Evolutionary conservation across 2,888 invertebrate species (phyloP).

Genomic region (Cataglyphis cursor): DNA sequence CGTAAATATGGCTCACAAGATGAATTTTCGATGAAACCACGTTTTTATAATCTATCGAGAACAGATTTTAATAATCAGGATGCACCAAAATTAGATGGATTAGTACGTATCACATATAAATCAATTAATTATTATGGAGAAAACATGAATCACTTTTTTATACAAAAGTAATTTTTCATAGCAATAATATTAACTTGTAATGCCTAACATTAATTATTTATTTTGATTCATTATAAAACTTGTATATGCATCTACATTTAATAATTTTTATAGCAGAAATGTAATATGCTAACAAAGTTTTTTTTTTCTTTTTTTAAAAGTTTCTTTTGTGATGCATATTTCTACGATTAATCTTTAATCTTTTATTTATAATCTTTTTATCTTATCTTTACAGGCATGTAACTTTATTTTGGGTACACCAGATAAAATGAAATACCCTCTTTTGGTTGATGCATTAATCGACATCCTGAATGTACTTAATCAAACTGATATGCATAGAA

Average conservation of each 20-base stretch:
- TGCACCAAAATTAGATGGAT: constrained; percentile 96
- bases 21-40: constrained; percentile 93
- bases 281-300: constrained; percentile 2
- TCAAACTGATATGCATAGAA: constrained; percentile 87
- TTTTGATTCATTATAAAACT: not conserved
- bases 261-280: constrained; percentile 3
- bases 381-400: constrained; percentile 90
- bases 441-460: constrained; percentile 94
- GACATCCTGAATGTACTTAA: constrained; percentile 94
- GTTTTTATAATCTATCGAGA: constrained; percentile 96
- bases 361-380: not conserved
- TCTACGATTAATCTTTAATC: not conserved
- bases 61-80: constrained; percentile 93
- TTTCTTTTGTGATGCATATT: not conserved
- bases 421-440: constrained; percentile 95
- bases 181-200: not conserved
- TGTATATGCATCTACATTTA: not conserved
- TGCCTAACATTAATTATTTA: not conserved
- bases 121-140: constrained; percentile 14
- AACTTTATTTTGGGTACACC: constrained; percentile 97
- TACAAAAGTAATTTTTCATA: not conserved
- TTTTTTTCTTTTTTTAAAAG: not conserved
- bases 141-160: not conserved
- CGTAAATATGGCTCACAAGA: constrained; percentile 89
- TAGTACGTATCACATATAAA: constrained; percentile 82